Evolutionary conservation across 2,888 invertebrate genomes (phyloP).

Genomic region (Parnassius mnemosyne): DNA sequence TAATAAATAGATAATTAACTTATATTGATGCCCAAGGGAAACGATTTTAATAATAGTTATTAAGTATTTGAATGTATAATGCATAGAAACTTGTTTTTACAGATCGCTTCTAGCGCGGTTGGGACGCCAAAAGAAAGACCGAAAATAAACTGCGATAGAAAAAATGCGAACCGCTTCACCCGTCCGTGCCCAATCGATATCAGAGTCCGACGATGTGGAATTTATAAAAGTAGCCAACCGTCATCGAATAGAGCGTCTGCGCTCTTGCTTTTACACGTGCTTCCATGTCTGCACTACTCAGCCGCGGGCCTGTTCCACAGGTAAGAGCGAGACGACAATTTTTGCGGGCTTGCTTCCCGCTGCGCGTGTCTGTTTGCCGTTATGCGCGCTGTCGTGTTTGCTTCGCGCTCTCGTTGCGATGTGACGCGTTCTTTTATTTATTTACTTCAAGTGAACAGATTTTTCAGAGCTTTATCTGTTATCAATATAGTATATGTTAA

Average conservation of each 20-base stretch:
- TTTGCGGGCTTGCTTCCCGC: slow-evolving; percentile 57
- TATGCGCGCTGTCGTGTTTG: slow-evolving; percentile 64
- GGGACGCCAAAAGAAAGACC: slow-evolving; percentile 6
- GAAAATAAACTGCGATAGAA: slow-evolving; percentile 27
- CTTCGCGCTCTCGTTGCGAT: slow-evolving; percentile 46
- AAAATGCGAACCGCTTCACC: slow-evolving; percentile 28
- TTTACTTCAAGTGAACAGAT: slow-evolving; percentile 5
- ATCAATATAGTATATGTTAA: too few relatives aligned
- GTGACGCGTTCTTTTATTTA: slow-evolving; percentile 42
- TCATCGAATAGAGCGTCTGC: slow-evolving; percentile 56
- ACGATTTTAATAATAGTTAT: too few relatives aligned
- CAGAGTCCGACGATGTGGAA: slow-evolving; percentile 42
- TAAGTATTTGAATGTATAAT: too few relatives aligned
- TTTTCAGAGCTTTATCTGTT: neutral
- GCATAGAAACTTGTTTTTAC: too few relatives aligned
- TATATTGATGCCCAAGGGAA: too few relatives aligned
- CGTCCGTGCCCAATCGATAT: slow-evolving; percentile 51
- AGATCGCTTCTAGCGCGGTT: neutral
- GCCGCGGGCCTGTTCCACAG: slow-evolving; percentile 26
- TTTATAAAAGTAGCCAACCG: slow-evolving; percentile 46
- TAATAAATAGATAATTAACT: too few relatives aligned
- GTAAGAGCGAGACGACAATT: slow-evolving; percentile 49
- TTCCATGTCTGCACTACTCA: slow-evolving; percentile 43
- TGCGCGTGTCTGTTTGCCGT: slow-evolving; percentile 72
- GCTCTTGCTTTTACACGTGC: slow-evolving; percentile 68